These are phyloP conservation scores for Rhinoraja longicauda DNA, from an alignment of 2,797 vertebrate species.

Conservation along the genomic window DNA sequence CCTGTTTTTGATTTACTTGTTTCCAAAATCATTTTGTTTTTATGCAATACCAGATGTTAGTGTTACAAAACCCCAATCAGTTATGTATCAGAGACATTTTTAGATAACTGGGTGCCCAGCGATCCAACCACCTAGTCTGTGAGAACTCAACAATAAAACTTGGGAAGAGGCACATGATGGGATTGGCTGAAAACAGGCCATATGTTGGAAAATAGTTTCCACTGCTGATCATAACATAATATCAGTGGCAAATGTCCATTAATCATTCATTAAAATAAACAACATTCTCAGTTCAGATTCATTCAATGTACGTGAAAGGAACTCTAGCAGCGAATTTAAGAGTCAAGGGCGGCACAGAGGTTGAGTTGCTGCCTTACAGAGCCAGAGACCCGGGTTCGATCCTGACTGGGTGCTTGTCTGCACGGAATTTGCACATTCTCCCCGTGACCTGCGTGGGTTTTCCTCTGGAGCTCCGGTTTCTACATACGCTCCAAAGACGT, in stretches of 20 bases:
- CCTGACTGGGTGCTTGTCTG: no score
- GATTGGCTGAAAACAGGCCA: conserved; percentile 18
- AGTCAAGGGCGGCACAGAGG: no score
- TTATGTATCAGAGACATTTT: neutral
- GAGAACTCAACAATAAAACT: neutral
- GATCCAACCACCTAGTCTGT: neutral
- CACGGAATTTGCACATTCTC: no score
- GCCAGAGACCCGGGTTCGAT: no score
- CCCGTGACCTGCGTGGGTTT: no score
- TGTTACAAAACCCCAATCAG: conserved; percentile 8
- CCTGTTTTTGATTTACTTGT: neutral
- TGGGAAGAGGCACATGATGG: neutral
- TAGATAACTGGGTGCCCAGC: neutral
- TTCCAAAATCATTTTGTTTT: conserved; percentile 10
- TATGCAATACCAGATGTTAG: conserved; percentile 1
- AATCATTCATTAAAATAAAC: conserved; percentile 39
- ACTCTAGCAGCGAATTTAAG: neutral
- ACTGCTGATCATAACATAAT: conserved; percentile 14
- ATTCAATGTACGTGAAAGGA: neutral
- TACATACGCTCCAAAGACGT: no score
- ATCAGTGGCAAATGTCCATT: conserved; percentile 25
- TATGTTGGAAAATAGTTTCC: conserved; percentile 37
- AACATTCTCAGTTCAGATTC: conserved; percentile 6
- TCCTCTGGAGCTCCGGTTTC: no score
- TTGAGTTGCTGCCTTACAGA: no score